Evolutionary conservation across 2,888 invertebrate species (phyloP), one percentile per base, ranked within the genome.

Genomic region (Dorcus parallelipipedus): DNA sequence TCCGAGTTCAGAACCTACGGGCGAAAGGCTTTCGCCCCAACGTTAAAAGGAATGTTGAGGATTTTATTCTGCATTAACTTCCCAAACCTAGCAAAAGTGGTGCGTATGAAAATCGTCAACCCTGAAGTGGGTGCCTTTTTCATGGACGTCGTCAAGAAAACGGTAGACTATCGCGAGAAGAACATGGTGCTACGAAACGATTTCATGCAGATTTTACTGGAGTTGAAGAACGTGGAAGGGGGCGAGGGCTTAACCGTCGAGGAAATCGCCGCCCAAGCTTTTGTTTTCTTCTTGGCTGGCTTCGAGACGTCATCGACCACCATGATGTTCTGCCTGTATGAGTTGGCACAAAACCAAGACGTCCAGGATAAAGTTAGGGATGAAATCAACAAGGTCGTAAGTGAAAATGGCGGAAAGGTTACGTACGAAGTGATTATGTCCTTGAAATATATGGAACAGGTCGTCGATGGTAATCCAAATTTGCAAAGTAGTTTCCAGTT

Each of bases 241-340:
- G 80, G 62, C n/a, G 49, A 58, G 3, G 57, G 71, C 9, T 17
- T 65, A 8, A 71, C 63, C 5, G 20, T 69, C 17, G 60, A 70
- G 5, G 69, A 74, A 60, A 62, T 74, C 4, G 66, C 68, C 2
- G 84, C 84, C 0, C 85, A 86, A 70, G 79, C 82, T 8, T 73
- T 85, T 33, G 70, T 85, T 2, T 86, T 86, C 72, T 80, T 86
- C 3, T 73, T 83, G 52, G 86, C 84, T 53, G 86, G 85, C 0
- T 86, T 82, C 66, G 86, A 86, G 68, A 86, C 86, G 0, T 83
- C 85, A 0, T 82, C 84, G 53, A 83, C 83, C 0, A 70, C 84
- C 9, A 67, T 85, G 38, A 81, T 83, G 0, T 84, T 83, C 62
- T 81, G 81, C 0, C 73, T 82, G 9, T 82, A 83, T 66, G 80